Evolutionary conservation across 2,888 invertebrate genomes (phyloP), one percentile per base, ranked within the genome.

Genomic region (Rotaria socialis): DNA sequence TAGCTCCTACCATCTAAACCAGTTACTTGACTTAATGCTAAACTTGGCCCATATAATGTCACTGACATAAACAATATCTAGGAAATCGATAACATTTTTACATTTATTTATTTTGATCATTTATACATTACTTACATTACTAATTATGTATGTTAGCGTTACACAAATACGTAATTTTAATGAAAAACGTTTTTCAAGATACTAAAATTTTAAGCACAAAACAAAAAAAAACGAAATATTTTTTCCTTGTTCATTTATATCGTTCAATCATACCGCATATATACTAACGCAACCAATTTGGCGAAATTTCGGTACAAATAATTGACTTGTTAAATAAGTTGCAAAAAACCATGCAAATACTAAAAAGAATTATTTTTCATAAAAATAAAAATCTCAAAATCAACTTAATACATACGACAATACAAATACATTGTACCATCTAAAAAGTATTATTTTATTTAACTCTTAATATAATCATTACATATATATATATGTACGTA

Each of bases 171-270:
- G 92, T 50, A 95, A 93, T 10, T 92, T 92, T 88, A 93, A 93
- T 4, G 96, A 95, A 90, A 97, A 97, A 88, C 97, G 92, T 89
- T 93, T 92, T 90, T 96, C 96, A 89, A 97, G 92, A 91, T 97
- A 97, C 94, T 95, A 91, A 88, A 93, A 93, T 1, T 35, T 14
- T 11, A 67, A 14, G 11, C 0, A 67, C 11, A 14, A 4, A 27
- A 35, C 0, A 35, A 35, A 14, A 3, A 27, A 16, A 7, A 10
- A 27, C 16, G 14, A 67, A 11, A 35, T 2, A 35, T 67, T 22
- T 2, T 2, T 16, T 5, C 0, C 10, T 27, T 16, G 35, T n/a
- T n/a, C n/a, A 67, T 11, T 27, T 2, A 60, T 60, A n/a, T n/a
- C 24, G n/a, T n/a, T n/a, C n/a, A n/a, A 67, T 35, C 35, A 86